Evolutionary conservation across 2,797 vertebrate genomes (phyloP).

Genomic region (Artibeus lituratus): DNA sequence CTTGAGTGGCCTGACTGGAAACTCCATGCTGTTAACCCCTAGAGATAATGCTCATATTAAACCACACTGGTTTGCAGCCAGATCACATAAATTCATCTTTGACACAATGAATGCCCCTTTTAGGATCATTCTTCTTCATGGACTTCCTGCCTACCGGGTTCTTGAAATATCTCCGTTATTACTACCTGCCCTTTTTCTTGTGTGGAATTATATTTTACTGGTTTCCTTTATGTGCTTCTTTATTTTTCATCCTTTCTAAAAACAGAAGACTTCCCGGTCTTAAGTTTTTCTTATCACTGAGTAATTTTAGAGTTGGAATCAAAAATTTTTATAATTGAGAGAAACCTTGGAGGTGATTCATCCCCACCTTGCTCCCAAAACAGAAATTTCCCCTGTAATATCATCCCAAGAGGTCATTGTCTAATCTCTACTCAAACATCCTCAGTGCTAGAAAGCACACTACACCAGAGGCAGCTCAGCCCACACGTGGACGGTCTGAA

Average conservation of each 20-base stretch:
- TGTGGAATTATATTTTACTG: neutral
- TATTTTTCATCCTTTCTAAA: neutral
- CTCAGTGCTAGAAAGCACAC: neutral
- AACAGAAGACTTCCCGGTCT: neutral
- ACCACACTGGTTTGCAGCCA: neutral
- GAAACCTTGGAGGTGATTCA: neutral
- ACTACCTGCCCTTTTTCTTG: neutral
- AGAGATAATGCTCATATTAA: neutral
- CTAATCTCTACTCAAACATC: neutral
- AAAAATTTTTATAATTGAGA: neutral
- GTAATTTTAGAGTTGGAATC: neutral
- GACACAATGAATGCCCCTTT: neutral
- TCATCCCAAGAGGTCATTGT: neutral
- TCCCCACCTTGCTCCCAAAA: neutral
- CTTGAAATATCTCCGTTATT: neutral
- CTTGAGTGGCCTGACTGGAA: neutral
- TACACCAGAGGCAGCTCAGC: neutral
- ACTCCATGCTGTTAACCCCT: neutral
- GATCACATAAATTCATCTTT: neutral
- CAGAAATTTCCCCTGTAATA: neutral
- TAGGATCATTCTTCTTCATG: neutral
- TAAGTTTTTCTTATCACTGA: neutral
- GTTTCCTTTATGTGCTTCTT: neutral
- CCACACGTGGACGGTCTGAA: neutral
- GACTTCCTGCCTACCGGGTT: neutral